Conservation (phyloP, 2,888 invertebrate species). For the Lasioglossum morio region DNA sequence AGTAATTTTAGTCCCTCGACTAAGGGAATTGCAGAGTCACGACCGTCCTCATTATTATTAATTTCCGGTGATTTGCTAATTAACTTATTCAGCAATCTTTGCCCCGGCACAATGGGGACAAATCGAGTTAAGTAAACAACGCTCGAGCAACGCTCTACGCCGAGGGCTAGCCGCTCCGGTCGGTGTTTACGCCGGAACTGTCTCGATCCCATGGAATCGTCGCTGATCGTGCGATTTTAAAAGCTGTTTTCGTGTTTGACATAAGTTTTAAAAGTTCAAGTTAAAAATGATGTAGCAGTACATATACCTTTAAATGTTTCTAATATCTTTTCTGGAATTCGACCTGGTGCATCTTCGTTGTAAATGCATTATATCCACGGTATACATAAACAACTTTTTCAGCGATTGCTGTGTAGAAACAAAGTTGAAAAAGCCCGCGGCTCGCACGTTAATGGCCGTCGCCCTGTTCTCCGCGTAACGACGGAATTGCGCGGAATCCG, state of each 20-base stretch:
- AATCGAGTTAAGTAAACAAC: slow-evolving; percentile 29
- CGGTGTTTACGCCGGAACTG: neutral
- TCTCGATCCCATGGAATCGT: neutral
- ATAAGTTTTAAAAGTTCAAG: too few species aligned
- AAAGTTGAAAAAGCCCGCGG: slow-evolving; percentile 7
- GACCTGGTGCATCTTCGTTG: neutral
- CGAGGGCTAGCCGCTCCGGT: neutral
- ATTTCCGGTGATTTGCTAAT: slow-evolving; percentile 54
- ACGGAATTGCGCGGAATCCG: slow-evolving; percentile 47
- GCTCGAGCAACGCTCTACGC: neutral
- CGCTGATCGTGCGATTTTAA: neutral
- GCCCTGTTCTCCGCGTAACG: slow-evolving; percentile 38
- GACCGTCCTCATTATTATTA: slow-evolving; percentile 53
- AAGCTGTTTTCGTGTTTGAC: too few species aligned
- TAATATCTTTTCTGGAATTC: neutral
- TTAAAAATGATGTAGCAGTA: too few species aligned
- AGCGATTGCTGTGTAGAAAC: neutral
- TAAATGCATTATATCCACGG: neutral
- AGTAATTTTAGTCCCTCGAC: neutral
- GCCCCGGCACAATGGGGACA: neutral
- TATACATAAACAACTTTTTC: neutral
- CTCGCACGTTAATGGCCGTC: slow-evolving; percentile 6
- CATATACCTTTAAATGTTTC: neutral
- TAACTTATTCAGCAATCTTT: slow-evolving; percentile 50
- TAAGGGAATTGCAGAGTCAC: slow-evolving; percentile 20